These are phyloP conservation scores for Myiozetetes cayanensis DNA, from an alignment of 2,113 vertebrate genomes.

Conservation along the genomic window DNA sequence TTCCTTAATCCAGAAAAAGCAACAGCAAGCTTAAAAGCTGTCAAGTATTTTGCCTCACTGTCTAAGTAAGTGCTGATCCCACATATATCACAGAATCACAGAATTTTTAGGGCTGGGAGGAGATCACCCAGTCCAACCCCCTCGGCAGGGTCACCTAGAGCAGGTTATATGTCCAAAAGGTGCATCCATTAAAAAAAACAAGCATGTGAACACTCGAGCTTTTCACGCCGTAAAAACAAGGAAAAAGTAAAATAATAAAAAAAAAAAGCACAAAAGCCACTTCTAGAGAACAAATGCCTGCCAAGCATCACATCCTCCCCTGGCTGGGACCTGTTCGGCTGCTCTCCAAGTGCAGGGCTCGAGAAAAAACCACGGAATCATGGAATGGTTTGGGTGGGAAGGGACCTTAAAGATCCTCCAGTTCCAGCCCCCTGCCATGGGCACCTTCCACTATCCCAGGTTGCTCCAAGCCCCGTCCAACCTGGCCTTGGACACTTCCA, in stretches of 20 bases:
- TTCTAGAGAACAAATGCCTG: background rate
- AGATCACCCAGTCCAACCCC: background rate
- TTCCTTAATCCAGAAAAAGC: background rate
- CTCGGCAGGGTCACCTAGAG: background rate
- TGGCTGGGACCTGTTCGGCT: background rate
- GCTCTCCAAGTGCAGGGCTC: background rate
- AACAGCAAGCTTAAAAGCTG: background rate
- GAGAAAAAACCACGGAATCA: background rate
- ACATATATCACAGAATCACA: rapidly evolving
- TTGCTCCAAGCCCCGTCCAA: rapidly evolving
- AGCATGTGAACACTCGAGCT: rapidly evolving
- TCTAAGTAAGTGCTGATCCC: background rate
- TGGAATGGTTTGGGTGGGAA: background rate
- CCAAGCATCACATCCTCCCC: background rate
- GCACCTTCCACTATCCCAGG: background rate
- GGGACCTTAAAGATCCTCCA: background rate
- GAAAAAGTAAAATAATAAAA: background rate
- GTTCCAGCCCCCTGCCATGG: background rate
- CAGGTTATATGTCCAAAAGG: background rate
- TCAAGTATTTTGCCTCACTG: background rate
- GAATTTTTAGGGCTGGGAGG: background rate
- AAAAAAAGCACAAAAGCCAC: constrained; percentile 53
- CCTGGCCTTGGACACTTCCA: background rate
- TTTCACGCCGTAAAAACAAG: background rate
- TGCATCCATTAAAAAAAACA: background rate